Base-by-base conservation (phyloP, 2,797 vertebrate species). In the Coendou prehensilis region DNA sequence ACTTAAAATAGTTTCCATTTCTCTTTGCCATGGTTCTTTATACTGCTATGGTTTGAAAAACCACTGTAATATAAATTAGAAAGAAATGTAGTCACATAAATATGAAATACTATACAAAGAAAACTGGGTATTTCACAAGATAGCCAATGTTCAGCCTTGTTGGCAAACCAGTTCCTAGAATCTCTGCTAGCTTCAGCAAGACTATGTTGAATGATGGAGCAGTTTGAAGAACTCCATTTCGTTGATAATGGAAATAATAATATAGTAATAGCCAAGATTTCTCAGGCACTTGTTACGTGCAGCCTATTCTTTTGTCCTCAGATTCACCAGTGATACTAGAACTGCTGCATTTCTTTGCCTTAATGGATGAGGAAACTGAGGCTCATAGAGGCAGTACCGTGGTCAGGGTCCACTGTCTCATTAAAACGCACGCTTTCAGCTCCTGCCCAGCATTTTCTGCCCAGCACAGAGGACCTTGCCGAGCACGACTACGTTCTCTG, bases 1-100 rank as follows among this genome's bases (percentile, higher is more conserved):
- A 85, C 50, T 95, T 87, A 78, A 93, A 89, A 93, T 94, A 93
- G 67, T 91, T 95, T 89, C 47, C 17, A 83, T 64, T 80, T 82
- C 28, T 64, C 95, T 96, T 92, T 94, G 83, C 71, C 50, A 5
- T 69, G 56, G 57, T 61, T 57, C 41, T 97, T 95, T 61, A 76
- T 56, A 56, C 2, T 23, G 57, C 67, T 33, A 7, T 82, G 59
- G 45, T 23, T 82, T 78, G 28, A 81, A 93, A 86, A 86, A 80
- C 85, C 61, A 86, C 63, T 61, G 41, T 59, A 45, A 67, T 89
- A 86, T 64, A 73, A 91, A 97, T 94, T 71, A 93, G 89, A 93
- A 97, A 94, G 84, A 86, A 76, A 89, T 52, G 20, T 37, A 88
- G 17, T 76, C 81, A 81, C 11, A 61, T 9, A 91, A 73, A 89